phyloP scores from a whole-genome alignment of 1,140 invertebrate species.

The Micrasema longulum region DNA sequence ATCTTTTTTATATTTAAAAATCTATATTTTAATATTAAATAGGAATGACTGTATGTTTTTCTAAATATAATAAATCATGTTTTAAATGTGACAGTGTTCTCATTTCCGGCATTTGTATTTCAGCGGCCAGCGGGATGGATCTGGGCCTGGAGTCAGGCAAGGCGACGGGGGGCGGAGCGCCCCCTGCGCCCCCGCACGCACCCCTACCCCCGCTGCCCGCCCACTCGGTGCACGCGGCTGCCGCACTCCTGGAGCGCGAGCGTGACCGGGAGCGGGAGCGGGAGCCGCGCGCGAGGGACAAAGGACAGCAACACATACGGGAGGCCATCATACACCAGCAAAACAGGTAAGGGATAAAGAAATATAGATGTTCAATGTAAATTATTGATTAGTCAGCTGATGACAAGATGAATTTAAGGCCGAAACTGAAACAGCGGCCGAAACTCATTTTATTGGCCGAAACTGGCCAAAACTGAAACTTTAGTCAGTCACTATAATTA shows the following conservation, averaged over 20 bases:
- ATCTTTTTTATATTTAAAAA: too few relatives aligned
- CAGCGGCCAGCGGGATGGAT: constrained; percentile 53
- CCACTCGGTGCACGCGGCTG: constrained; percentile 38
- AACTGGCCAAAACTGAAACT: too few relatives aligned
- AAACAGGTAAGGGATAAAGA: constrained; percentile 61
- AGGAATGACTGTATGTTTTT: too few relatives aligned
- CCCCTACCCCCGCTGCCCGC: not conserved
- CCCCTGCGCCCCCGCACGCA: not conserved
- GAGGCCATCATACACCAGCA: constrained; percentile 71
- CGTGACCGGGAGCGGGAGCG: constrained; percentile 57
- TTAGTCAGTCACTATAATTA: too few relatives aligned
- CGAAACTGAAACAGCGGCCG: too few relatives aligned
- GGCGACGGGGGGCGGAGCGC: not conserved
- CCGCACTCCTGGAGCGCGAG: constrained; percentile 58
- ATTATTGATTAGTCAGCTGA: too few relatives aligned
- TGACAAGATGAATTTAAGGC: too few relatives aligned
- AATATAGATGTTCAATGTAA: too few relatives aligned
- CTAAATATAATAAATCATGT: too few relatives aligned
- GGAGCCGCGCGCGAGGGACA: constrained; percentile 58
- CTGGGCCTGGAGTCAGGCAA: constrained; percentile 42
- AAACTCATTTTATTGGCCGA: too few relatives aligned
- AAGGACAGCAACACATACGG: constrained; percentile 64
- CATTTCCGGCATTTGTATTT: not conserved
- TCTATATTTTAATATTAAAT: too few relatives aligned
- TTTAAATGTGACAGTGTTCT: not conserved